A percentile compares a stretch with the other conserved stretches of the same genome.
phyloP scores from a whole-genome alignment of 2,797 vertebrate genomes.

The Leucoraja ocellata region DNA sequence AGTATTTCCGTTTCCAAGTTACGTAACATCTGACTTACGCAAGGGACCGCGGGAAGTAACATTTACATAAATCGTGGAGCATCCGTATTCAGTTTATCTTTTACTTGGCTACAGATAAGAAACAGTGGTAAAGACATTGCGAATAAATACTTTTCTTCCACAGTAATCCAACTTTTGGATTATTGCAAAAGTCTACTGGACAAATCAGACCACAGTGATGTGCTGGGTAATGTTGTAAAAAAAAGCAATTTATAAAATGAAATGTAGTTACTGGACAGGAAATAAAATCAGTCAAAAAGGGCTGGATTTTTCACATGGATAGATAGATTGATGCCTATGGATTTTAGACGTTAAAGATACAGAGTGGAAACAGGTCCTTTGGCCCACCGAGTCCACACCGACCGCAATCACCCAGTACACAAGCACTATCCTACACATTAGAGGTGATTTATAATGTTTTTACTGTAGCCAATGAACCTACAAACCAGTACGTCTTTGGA shows the following conservation, averaged over 20 bases:
- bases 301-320: background rate
- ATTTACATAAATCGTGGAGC: background rate
- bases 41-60: no score
- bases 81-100: slow-evolving; percentile 1
- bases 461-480: no score
- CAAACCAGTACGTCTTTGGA: no score
- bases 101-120: background rate
- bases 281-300: background rate
- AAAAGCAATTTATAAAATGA: slow-evolving; percentile 39
- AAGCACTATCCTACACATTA: no score
- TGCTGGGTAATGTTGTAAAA: background rate
- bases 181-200: slow-evolving; percentile 12
- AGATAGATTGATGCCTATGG: background rate
- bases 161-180: background rate
- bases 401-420: no score
- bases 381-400: no score
- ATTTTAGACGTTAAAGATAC: no score
- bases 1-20: no score
- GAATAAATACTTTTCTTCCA: background rate
- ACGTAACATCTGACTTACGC: no score
- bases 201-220: background rate
- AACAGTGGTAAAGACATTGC: background rate
- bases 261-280: slow-evolving; percentile 31
- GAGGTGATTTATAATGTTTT: no score
- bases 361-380: no score